Evolutionary conservation across 2,888 invertebrate genomes (phyloP).

Genomic region (Polymixis flavicincta): DNA sequence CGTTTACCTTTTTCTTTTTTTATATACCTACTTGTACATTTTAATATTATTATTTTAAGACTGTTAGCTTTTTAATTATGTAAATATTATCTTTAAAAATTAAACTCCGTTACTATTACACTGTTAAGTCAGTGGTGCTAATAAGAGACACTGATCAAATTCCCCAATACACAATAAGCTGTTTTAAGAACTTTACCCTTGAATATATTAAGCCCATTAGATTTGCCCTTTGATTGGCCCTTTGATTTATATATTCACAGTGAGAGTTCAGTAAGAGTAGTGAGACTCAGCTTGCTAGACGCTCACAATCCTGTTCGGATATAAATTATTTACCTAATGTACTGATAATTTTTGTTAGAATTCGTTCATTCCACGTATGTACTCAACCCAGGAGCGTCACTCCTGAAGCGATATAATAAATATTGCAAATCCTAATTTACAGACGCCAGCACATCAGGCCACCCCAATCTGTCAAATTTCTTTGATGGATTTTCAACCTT

Average conservation of each 20-base stretch:
- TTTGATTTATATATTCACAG: neutral
- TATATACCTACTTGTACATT: no score
- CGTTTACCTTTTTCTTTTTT: no score
- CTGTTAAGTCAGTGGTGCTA: conserved; percentile 1
- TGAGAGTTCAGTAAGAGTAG: neutral
- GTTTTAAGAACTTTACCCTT: conserved; percentile 20
- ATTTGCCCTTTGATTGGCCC: no score
- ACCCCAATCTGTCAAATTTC: no score
- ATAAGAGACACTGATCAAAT: neutral
- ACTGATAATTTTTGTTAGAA: neutral
- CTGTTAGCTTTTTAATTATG: neutral
- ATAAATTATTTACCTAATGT: neutral
- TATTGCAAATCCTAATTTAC: neutral
- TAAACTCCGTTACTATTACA: neutral
- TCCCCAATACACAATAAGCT: conserved; percentile 2
- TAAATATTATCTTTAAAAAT: neutral
- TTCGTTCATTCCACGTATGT: neutral
- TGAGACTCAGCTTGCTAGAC: neutral
- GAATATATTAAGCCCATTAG: conserved; percentile 20
- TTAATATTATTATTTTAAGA: no score
- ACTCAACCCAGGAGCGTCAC: neutral
- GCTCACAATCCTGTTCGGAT: neutral
- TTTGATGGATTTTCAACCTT: no score
- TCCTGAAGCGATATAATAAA: neutral
- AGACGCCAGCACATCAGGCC: no score